Base-by-base conservation (phyloP, 2,797 vertebrate genomes). In the Gymnodraco acuticeps region DNA sequence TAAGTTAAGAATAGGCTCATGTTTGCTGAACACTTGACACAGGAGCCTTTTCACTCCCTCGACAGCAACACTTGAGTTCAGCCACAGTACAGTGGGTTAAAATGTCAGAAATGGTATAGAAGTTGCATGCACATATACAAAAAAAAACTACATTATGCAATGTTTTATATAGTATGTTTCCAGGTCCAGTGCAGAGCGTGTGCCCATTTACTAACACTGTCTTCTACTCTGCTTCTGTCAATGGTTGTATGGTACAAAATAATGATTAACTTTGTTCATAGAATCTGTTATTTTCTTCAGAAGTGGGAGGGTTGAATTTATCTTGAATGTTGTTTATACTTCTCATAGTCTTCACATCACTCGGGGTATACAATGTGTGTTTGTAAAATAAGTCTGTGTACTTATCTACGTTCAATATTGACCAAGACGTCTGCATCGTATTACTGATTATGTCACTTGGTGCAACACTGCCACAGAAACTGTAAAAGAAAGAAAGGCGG, bases 1-100 rank as follows among this genome's bases (percentile, higher is more conserved):
- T 93, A 91, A 92, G 92, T 92, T 91, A 91, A 91, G 89, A 93
- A 92, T 87, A 90, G 92, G 89, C 81, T 90, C 84, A 76, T 94
- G 87, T 94, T 94, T 93, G 92, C 92, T 80, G 83, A 93, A 86
- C 87, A 88, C 82, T 93, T 92, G 91, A 93, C 93, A 94, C 87
- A 70, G 77, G 90, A 93, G 88, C 80, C 85, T 88, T 88, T 90
- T 90, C 80, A 84, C 79, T 92, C 91, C 83, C 85, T 85, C 56
- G 65, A 86, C 71, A 66, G 86, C 64, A 80, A 88, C 90, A 74
- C 88, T 86, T 70, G 82, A 89, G 90, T 92, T 92, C 89, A 90
- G 84, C 64, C 42, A 3, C 79, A 70, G 91, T 82, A 91, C 83
- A 88, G 87, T 81, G 70, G 85, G 83, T 87, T 85, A 83, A 87